Conservation (phyloP, 2,113 vertebrate genomes). For the Colistium nudipinnis region DNA sequence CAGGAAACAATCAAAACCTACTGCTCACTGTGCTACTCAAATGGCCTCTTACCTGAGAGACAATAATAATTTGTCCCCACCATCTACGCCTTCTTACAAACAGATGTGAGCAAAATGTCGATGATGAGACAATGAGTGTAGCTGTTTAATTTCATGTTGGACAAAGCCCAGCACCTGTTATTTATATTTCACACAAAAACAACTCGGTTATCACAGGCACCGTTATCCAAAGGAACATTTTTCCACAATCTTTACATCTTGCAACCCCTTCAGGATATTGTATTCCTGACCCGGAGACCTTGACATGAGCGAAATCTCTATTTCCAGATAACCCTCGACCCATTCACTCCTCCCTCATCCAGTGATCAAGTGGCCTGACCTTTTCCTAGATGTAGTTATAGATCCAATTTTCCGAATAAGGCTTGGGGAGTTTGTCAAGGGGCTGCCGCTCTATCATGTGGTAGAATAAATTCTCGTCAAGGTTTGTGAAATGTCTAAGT, state of each 20-base stretch:
- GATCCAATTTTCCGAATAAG: slow-evolving; percentile 1
- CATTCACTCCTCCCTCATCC: not conserved
- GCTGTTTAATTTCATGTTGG: slow-evolving; percentile 28
- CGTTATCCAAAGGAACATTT: slow-evolving; percentile 1
- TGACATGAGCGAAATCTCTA: slow-evolving; percentile 15
- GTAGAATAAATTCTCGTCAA: not conserved
- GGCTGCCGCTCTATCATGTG: slow-evolving; percentile 7
- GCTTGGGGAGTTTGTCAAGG: slow-evolving; percentile 9
- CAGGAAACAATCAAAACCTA: slow-evolving; percentile 26
- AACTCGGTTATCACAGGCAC: slow-evolving; percentile 6
- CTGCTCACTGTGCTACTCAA: too few species aligned
- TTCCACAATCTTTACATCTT: slow-evolving; percentile 21
- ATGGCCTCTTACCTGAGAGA: slow-evolving; percentile 25
- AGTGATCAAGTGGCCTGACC: slow-evolving; percentile 34
- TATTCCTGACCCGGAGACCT: slow-evolving; percentile 10
- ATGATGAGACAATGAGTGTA: slow-evolving; percentile 32
- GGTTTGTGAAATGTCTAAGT: slow-evolving; percentile 36
- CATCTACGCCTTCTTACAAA: slow-evolving; percentile 15
- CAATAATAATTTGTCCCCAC: not conserved
- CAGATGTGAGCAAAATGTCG: slow-evolving; percentile 15
- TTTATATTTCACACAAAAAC: slow-evolving; percentile 16
- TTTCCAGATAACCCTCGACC: slow-evolving; percentile 21
- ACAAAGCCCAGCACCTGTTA: slow-evolving; percentile 32
- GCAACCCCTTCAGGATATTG: slow-evolving; percentile 20
- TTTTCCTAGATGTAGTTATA: slow-evolving; percentile 17